Evolutionary conservation across 2,113 vertebrate species (phyloP), one percentile per base, ranked within the genome.

Genomic region (Rhinoderma darwinii): DNA sequence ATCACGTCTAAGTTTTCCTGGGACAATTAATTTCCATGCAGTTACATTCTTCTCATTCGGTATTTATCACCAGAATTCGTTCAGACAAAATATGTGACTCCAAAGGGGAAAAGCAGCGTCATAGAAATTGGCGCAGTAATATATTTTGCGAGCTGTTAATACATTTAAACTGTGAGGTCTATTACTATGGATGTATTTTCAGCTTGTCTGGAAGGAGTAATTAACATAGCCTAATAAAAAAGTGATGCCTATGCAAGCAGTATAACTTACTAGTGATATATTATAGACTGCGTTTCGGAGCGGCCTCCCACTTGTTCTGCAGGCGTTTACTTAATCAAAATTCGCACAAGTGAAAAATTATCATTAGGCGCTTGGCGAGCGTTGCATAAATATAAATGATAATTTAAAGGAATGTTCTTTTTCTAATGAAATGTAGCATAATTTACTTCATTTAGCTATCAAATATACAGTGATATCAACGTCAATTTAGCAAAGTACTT

Each of bases 241-340:
- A 32, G 70, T 75, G 72, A 75, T 75, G 83, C 35, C 66, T 39
- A 56, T 56, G 82, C 82, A 51, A 39, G 68, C 68, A 18, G 68
- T 56, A 84, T 74, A 70, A 72, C 82, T 72, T 84, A n/a, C 66
- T 22, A 27, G 68, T 84, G 68, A 84, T 84, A 74, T 84, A 73
- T 84, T 39, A 51, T 6, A n/a, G 27, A 4, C 15, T 27, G 41
- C 61, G 6, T 25, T 32, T 68, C 61, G 37, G 25, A 43, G 27
- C 43, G 20, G 82, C 75, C 76, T 37, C 78, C 78, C 66, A 59
- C 77, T 87, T 59, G 85, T 77, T 87, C 51, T 59, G 50, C 79
- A 39, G 72, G 43, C 63, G 78, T 74, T 81, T 87, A 43, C 78
- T 74, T 82, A 87, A 81, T 81, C 85, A 87, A 82, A 73, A 74